phyloP scores from a whole-genome alignment of 2,797 vertebrate species.

The Epinephelus coioides region DNA sequence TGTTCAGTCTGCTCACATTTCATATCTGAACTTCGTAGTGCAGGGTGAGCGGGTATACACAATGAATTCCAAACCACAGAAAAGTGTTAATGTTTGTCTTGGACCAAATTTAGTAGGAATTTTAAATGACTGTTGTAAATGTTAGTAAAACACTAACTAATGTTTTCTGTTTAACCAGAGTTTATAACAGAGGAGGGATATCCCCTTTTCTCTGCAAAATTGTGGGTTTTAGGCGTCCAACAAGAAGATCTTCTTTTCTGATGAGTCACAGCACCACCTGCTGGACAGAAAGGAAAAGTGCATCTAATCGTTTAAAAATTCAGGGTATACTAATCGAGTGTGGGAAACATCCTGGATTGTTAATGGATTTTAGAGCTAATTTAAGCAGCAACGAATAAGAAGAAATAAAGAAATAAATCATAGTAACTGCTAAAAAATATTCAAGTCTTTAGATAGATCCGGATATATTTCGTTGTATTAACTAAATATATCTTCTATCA shows the following conservation, averaged over 20 bases:
- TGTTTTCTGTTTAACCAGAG: slow-evolving; percentile 1
- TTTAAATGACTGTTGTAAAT: neutral
- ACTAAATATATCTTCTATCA: neutral
- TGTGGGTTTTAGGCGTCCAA: neutral
- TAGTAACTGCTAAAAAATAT: neutral
- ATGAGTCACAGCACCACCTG: slow-evolving; percentile 33
- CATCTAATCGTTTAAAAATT: neutral
- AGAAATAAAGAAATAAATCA: too few relatives aligned
- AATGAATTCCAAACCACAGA: neutral
- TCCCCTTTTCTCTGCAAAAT: slow-evolving; percentile 9
- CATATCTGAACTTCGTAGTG: neutral
- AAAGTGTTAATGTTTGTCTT: neutral
- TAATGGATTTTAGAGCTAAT: neutral
- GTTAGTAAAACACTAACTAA: neutral
- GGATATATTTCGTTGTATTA: neutral
- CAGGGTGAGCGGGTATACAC: neutral
- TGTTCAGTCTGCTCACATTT: slow-evolving; percentile 11
- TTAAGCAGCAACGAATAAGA: neutral
- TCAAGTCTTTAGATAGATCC: neutral
- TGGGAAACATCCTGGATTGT: neutral
- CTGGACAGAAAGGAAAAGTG: slow-evolving; percentile 26
- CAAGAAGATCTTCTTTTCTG: neutral
- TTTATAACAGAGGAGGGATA: neutral
- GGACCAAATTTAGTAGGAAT: neutral
- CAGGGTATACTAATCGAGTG: slow-evolving; percentile 11